Evolutionary conservation across 2,888 invertebrate species (phyloP).

Genomic region (Acrobasis repandana): DNA sequence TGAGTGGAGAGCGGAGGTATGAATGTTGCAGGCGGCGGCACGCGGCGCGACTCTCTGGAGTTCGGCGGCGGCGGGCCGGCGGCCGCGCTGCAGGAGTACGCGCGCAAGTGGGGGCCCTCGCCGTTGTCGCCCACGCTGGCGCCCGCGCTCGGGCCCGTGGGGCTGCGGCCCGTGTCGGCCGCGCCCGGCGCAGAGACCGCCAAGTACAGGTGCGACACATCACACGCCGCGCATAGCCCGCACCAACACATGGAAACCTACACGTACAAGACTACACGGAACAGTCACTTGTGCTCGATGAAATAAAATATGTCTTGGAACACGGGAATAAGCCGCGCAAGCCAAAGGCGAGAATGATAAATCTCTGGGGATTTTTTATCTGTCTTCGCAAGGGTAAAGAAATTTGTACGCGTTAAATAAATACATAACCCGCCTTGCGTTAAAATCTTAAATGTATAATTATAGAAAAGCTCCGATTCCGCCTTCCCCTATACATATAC

Average conservation of each 20-base stretch:
- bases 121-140: slow-evolving; percentile 88
- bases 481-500: no score
- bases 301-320: no score
- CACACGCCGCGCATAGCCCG: slow-evolving; percentile 23
- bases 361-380: no score
- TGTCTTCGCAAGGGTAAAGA: no score
- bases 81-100: slow-evolving; percentile 76
- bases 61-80: slow-evolving; percentile 73
- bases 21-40: slow-evolving; percentile 63
- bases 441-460: no score
- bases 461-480: no score
- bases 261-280: slow-evolving; percentile 5
- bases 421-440: no score
- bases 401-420: no score
- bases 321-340: no score
- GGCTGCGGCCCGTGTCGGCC: slow-evolving; percentile 82
- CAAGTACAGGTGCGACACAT: slow-evolving; percentile 83
- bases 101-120: slow-evolving; percentile 83
- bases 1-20: slow-evolving; percentile 53
- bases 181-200: slow-evolving; percentile 96
- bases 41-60: slow-evolving; percentile 83
- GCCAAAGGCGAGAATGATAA: no score
- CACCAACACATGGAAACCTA: not conserved
- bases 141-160: slow-evolving; percentile 86
- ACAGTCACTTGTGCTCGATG: no score